Conservation (phyloP, 2,797 vertebrate genomes). For the Amphiprion clarkii region DNA sequence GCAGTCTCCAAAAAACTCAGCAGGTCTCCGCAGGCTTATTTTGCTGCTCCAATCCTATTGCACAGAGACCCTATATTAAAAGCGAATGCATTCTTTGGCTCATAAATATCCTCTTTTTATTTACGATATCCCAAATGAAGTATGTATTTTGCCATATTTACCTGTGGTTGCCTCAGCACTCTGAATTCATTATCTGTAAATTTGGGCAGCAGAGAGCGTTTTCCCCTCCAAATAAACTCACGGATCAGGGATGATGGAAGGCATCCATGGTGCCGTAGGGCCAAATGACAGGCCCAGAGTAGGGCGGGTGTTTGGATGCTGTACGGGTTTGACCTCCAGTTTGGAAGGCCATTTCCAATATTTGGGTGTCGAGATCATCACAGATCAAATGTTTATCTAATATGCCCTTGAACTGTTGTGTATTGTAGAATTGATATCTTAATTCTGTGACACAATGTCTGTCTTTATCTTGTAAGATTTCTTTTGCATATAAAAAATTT, state of each 20-base stretch:
- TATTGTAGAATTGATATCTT: not conserved
- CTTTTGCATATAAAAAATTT: not conserved
- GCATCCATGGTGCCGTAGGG: conserved; percentile 63
- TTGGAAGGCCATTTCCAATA: conserved; percentile 56
- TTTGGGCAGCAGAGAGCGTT: conserved; percentile 58
- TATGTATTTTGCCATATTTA: conserved; percentile 60
- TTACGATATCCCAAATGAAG: conserved; percentile 46
- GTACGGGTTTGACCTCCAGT: conserved; percentile 53
- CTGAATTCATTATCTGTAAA: conserved; percentile 67
- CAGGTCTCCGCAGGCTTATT: conserved; percentile 62
- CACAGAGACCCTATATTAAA: conserved; percentile 53
- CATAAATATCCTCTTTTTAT: conserved; percentile 51
- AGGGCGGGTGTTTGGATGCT: conserved; percentile 40
- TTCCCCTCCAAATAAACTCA: conserved; percentile 63
- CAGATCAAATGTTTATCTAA: conserved; percentile 33
- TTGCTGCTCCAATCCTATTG: conserved; percentile 67
- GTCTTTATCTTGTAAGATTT: not conserved
- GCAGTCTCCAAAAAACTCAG: conserved; percentile 26
- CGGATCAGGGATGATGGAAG: conserved; percentile 59
- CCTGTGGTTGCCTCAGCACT: conserved; percentile 68
- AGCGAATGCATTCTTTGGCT: conserved; percentile 45
- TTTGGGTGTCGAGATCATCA: conserved; percentile 38
- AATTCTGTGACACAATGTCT: not conserved
- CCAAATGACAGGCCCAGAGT: conserved; percentile 54
- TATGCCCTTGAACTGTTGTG: conserved; percentile 23